Conservation (phyloP, 2,113 vertebrate species). For the Eolophus roseicapilla region DNA sequence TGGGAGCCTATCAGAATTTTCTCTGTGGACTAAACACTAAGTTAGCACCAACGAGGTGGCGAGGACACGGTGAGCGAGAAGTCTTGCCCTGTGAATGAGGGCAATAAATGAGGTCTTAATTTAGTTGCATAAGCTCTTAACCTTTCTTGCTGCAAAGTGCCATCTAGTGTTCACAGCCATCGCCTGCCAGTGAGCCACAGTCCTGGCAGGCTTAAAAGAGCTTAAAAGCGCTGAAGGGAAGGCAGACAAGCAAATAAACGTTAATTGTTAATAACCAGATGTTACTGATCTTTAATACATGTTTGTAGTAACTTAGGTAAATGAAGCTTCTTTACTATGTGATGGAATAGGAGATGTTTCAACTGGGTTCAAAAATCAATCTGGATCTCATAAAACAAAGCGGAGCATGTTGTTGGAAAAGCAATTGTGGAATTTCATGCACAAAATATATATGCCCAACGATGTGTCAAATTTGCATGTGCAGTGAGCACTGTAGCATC, state of each 20-base stretch:
- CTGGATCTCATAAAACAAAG: not conserved
- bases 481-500: not conserved
- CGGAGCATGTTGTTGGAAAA: rapidly evolving
- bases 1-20: not conserved
- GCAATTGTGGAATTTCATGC: not conserved
- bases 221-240: not conserved
- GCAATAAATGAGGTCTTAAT: not conserved
- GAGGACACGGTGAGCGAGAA: not conserved
- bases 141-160: constrained; percentile 70
- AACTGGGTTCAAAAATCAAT: not conserved
- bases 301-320: not conserved
- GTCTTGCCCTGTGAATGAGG: not conserved
- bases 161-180: constrained; percentile 68
- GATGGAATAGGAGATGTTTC: not conserved
- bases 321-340: not conserved
- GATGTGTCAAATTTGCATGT: not conserved
- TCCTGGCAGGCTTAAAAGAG: not conserved
- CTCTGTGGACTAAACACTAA: not conserved
- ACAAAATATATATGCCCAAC: not conserved
- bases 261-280: not conserved
- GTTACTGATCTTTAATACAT: not conserved
- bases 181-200: not conserved
- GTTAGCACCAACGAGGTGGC: not conserved
- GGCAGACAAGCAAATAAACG: not conserved
- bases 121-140: not conserved